These are phyloP conservation scores for Phalera bucephala DNA, from an alignment of 2,888 invertebrate species.

Conservation along the genomic window DNA sequence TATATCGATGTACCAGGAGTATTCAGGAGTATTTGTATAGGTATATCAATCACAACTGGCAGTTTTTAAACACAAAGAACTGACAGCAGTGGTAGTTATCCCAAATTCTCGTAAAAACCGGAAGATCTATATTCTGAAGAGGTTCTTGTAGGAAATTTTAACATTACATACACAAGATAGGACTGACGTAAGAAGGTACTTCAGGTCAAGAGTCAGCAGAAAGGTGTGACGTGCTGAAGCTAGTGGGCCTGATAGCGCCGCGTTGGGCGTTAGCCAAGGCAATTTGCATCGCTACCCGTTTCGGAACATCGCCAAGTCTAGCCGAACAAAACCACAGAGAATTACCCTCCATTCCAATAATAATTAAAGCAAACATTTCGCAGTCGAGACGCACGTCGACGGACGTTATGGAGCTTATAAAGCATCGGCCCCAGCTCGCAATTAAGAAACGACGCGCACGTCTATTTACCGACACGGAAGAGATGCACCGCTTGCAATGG, in stretches of 20 bases:
- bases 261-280: conserved; percentile 81
- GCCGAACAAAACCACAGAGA: conserved; percentile 83
- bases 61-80: no score
- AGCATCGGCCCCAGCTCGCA: conserved; percentile 76
- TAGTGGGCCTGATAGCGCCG: conserved; percentile 69
- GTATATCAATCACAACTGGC: no score
- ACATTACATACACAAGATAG: no score
- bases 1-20: no score
- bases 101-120: no score
- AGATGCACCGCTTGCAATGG: conserved; percentile 75
- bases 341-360: conserved; percentile 83
- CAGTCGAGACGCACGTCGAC: conserved; percentile 74
- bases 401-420: conserved; percentile 81
- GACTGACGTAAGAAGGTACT: conserved; percentile 15
- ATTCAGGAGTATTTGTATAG: no score
- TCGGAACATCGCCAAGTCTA: conserved; percentile 84
- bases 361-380: conserved; percentile 83
- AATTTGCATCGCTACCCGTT: conserved; percentile 83
- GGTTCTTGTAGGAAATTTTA: no score
- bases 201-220: conserved; percentile 56
- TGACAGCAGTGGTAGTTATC: no score
- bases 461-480: conserved; percentile 82
- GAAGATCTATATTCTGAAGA: no score
- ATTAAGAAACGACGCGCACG: conserved; percentile 77
- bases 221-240: conserved; percentile 58